Percentiles rank a stretch among this genome's conserved stretches.
Evolutionary conservation across 2,888 invertebrate species (phyloP).

Genomic region (Esperia sulphurella): DNA sequence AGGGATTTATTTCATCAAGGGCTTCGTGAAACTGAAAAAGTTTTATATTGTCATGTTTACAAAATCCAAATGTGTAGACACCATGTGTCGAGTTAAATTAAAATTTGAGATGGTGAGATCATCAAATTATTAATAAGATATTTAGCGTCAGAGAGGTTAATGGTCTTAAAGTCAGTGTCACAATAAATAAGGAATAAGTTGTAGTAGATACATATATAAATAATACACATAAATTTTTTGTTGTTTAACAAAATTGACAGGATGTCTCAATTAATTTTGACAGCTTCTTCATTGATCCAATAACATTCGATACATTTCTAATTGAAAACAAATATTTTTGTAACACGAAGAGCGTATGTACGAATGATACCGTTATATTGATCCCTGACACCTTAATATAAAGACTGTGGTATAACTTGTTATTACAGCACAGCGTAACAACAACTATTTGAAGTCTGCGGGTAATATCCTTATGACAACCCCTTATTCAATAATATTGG

Average conservation of each 20-base stretch:
- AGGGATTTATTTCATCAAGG: slow-evolving; percentile 14
- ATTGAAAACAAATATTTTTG: slow-evolving; percentile 46
- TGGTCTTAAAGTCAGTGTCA: neutral
- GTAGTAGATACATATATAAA: too few species aligned
- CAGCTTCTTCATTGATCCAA: slow-evolving; percentile 50
- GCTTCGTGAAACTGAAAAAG: slow-evolving; percentile 15
- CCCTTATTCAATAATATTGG: slow-evolving; percentile 28
- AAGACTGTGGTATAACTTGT: neutral
- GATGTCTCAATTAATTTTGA: slow-evolving; percentile 53
- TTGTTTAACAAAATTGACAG: slow-evolving; percentile 27
- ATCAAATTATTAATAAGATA: slow-evolving; percentile 4
- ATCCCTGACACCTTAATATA: neutral
- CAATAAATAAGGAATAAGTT: too few species aligned
- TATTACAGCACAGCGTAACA: neutral
- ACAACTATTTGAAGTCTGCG: slow-evolving; percentile 20
- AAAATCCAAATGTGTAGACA: slow-evolving; percentile 8
- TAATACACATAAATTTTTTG: too few species aligned
- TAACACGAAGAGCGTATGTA: slow-evolving; percentile 26
- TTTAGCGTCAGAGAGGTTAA: neutral
- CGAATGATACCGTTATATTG: too few species aligned
- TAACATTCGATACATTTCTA: slow-evolving; percentile 37
- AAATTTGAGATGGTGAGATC: slow-evolving; percentile 3
- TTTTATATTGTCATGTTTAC: slow-evolving; percentile 16
- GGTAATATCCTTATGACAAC: slow-evolving; percentile 23
- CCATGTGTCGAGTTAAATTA: slow-evolving; percentile 8